phyloP scores from a whole-genome alignment of 1,140 invertebrate species.

The Drosophila nannoptera region DNA sequence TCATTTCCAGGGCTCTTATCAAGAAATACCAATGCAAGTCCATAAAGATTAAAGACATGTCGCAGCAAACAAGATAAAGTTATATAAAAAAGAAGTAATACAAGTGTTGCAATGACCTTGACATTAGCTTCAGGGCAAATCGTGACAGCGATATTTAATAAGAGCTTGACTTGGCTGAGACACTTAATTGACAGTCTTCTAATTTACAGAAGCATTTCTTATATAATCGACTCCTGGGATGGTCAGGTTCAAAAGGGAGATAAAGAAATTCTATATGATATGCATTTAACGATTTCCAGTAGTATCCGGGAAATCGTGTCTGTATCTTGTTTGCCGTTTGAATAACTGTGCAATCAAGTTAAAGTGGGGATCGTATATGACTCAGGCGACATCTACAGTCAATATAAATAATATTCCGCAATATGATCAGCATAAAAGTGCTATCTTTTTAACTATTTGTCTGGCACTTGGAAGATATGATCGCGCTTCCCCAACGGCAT shows the following conservation, averaged over 20 bases:
- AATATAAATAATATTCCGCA: background rate
- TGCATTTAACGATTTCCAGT: too few species aligned
- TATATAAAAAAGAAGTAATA: background rate
- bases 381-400: background rate
- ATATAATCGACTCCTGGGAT: too few species aligned
- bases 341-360: conserved; percentile 5
- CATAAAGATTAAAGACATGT: background rate
- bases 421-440: background rate
- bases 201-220: too few species aligned
- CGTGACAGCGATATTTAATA: background rate
- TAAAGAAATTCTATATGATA: too few species aligned
- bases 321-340: conserved; percentile 20
- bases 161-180: background rate
- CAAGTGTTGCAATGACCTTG: background rate
- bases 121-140: background rate
- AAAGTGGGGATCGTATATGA: conserved; percentile 8
- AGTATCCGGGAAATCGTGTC: background rate
- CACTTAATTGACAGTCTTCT: too few species aligned
- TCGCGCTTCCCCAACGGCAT: background rate
- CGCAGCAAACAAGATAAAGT: background rate
- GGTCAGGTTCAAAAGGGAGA: too few species aligned
- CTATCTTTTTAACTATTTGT: too few species aligned
- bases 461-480: too few species aligned
- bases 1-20: background rate
- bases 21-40: background rate